Base-by-base conservation (phyloP, 2,113 vertebrate species). In the Pagrus major region DNA sequence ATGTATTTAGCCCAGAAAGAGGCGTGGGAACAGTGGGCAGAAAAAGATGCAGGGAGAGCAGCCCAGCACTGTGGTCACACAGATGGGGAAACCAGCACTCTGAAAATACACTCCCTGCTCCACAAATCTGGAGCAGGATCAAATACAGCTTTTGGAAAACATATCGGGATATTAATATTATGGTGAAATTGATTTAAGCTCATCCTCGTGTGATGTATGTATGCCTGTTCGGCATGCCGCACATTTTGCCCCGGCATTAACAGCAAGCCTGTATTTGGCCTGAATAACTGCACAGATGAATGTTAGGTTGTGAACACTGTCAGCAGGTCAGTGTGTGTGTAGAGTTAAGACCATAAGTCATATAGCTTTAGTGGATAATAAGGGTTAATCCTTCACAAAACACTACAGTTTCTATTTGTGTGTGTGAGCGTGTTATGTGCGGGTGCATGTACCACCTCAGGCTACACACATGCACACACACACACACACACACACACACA, bases 71-170 rank as follows among this genome's bases (percentile, higher is more conserved):
- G 93, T 85, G 93, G 93, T 92, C 85, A 74, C 86, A 84, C 93
- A 94, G 89, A 93, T 93, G 93, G 89, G 83, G 86, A 92, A 94
- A 91, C 83, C 90, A 91, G 91, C 90, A 88, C 89, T 88, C 87
- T 89, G 44, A 87, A 93, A 93, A 93, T 91, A 93, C 76, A 86
- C 85, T 88, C 87, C 86, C 78, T 81, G 49, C 73, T 76, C 88
- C 90, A 86, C 92, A 92, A 85, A 88, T 68, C 86, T 91, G 90
- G 86, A 87, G 25, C 27, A 11, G 44, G 78, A 86, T 89, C 88
- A 83, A 80, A 85, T 84, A 39, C 58, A 78, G 81, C 78, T n/a
- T 89, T 86, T 84, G 83, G 68, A 64, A 84, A 83, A 86, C 73
- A 56, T 21, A 78, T 58, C 61, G 58, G 47, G 75, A 65, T 41